Percentiles rank a stretch among this genome's conserved stretches.
These are phyloP conservation scores for Pteromalus puparum DNA, from an alignment of 1,140 invertebrate species.

Conservation along the genomic window DNA sequence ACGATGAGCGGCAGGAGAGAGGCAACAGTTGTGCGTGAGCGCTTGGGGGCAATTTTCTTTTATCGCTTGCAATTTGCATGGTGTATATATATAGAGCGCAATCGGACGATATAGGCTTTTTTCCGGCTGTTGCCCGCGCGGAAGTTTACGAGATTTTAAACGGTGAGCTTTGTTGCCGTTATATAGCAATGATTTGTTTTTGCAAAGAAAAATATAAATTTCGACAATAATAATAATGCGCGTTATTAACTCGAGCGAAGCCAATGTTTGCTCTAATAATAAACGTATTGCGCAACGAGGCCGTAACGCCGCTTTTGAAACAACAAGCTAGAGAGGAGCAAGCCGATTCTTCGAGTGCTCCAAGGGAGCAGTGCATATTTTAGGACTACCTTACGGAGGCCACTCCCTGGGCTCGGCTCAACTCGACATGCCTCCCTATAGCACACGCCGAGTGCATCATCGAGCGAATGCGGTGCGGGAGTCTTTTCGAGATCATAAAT, in stretches of 20 bases:
- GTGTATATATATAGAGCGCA: background rate
- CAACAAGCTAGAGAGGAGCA: background rate
- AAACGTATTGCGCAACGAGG: background rate
- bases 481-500: constrained; percentile 21
- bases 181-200: no score
- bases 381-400: background rate
- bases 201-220: background rate
- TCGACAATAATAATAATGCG: no score
- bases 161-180: background rate
- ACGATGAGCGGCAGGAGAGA: constrained; percentile 3
- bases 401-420: background rate
- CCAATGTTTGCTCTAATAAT: constrained; percentile 34
- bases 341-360: background rate
- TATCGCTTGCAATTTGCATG: background rate
- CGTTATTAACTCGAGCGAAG: background rate
- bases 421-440: background rate
- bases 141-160: background rate
- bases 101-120: background rate
- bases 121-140: background rate
- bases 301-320: background rate
- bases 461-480: background rate
- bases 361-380: constrained; percentile 5
- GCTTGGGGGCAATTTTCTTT: background rate
- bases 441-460: background rate
- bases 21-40: background rate